Conservation (phyloP, 2,797 vertebrate species). For the Podargus strigoides region DNA sequence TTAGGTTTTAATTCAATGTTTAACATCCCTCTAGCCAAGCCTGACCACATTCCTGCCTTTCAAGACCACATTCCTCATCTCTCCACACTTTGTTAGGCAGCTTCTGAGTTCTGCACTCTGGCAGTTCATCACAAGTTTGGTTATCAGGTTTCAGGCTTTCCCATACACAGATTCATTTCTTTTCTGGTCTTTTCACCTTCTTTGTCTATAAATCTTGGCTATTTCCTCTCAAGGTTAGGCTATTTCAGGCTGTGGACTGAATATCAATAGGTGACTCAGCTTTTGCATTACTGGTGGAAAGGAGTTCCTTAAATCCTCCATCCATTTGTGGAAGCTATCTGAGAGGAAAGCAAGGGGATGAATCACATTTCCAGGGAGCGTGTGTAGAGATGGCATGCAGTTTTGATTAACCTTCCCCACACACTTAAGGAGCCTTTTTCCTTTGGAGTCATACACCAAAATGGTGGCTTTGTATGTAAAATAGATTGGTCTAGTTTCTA, state of each 20-base stretch:
- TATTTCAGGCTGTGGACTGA: slow-evolving; percentile 19
- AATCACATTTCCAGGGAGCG: not conserved
- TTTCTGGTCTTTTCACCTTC: not conserved
- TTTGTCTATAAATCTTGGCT: slow-evolving; percentile 6
- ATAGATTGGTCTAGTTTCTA: not conserved
- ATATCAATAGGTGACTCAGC: not conserved
- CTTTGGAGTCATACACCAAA: not conserved
- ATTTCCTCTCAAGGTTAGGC: slow-evolving; percentile 28
- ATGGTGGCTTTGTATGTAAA: not conserved
- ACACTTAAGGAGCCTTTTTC: not conserved
- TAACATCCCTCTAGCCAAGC: not conserved
- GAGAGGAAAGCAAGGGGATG: not conserved
- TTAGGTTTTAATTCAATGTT: not conserved
- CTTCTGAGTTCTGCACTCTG: not conserved
- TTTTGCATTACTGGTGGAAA: not conserved
- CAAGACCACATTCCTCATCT: not conserved
- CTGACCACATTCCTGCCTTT: not conserved
- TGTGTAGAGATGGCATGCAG: not conserved
- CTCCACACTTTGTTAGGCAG: not conserved
- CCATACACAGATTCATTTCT: not conserved
- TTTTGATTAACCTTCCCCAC: not conserved
- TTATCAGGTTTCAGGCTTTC: not conserved
- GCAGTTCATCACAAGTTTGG: not conserved
- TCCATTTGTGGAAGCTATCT: not conserved
- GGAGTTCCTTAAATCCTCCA: not conserved